A percentile compares a stretch with the other conserved stretches of the same genome.
phyloP scores from a whole-genome alignment of 1,140 invertebrate species.

The Centruroides sculpturatus region DNA sequence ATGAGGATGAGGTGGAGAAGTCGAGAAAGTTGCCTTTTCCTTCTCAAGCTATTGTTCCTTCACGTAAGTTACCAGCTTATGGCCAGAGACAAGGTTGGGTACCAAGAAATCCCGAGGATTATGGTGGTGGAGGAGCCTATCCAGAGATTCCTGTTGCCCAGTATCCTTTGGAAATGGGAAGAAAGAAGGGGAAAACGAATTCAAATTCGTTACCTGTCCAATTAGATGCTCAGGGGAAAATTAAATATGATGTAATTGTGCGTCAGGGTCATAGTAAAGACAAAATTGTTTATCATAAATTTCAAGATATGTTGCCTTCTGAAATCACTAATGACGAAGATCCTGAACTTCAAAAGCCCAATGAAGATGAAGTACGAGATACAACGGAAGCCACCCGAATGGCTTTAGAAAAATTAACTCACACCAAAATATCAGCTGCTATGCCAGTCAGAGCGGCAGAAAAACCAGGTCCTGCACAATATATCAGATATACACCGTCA shows the following conservation, averaged over 20 bases:
- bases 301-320: slow-evolving; percentile 82
- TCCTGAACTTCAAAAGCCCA: slow-evolving; percentile 66
- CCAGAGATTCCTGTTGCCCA: slow-evolving; percentile 96
- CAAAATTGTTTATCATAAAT: slow-evolving; percentile 88
- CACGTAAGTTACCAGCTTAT: slow-evolving; percentile 59
- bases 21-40: slow-evolving; percentile 16
- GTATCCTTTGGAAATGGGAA: slow-evolving; percentile 78
- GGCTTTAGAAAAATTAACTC: slow-evolving; percentile 72
- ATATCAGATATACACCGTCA: slow-evolving; percentile 93
- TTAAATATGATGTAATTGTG: slow-evolving; percentile 94
- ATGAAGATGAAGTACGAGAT: slow-evolving; percentile 46
- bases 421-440: slow-evolving; percentile 72
- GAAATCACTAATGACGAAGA: slow-evolving; percentile 86
- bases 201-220: slow-evolving; percentile 88
- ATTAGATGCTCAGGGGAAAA: slow-evolving; percentile 80
- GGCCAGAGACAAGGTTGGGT: slow-evolving; percentile 90
- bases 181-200: slow-evolving; percentile 34
- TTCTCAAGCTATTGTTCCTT: not conserved
- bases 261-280: slow-evolving; percentile 90
- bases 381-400: slow-evolving; percentile 63
- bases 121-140: slow-evolving; percentile 92
- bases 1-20: not conserved
- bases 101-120: slow-evolving; percentile 58
- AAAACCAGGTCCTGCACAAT: slow-evolving; percentile 80
- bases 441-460: slow-evolving; percentile 85